Evolutionary conservation across 2,888 invertebrate species (phyloP).

Genomic region (Adineta ricciae): DNA sequence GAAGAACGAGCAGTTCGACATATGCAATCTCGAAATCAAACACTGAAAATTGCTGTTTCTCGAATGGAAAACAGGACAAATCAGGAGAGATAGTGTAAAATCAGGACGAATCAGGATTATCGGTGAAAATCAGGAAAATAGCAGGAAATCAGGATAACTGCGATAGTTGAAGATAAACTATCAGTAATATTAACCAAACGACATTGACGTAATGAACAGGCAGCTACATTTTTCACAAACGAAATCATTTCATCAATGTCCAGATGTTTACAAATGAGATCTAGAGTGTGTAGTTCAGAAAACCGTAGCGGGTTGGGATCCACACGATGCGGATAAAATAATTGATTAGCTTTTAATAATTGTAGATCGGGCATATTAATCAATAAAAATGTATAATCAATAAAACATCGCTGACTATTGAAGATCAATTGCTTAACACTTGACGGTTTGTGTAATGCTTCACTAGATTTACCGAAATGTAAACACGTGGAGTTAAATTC

Average conservation of each 20-base stretch:
- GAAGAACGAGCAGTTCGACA: too few species aligned
- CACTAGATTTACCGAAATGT: not conserved
- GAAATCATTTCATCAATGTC: not conserved
- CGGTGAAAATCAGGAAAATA: not conserved
- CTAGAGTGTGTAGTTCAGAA: not conserved
- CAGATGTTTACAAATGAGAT: not conserved
- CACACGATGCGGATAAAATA: not conserved
- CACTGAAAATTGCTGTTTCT: too few species aligned
- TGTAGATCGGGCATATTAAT: not conserved
- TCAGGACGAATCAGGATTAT: too few species aligned
- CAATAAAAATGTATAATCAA: not conserved
- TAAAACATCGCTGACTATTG: not conserved
- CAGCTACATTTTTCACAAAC: not conserved
- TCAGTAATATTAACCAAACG: not conserved
- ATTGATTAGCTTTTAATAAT: not conserved
- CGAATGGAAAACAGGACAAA: not conserved
- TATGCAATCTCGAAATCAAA: too few species aligned
- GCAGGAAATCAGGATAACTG: not conserved
- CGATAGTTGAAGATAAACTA: not conserved
- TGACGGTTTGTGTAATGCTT: not conserved
- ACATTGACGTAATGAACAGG: not conserved
- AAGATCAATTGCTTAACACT: not conserved
- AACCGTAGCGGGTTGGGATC: not conserved
- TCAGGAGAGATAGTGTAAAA: not conserved
- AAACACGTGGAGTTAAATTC: not conserved